Conservation (phyloP, 2,888 invertebrate genomes). For the Dryococelus australis region DNA sequence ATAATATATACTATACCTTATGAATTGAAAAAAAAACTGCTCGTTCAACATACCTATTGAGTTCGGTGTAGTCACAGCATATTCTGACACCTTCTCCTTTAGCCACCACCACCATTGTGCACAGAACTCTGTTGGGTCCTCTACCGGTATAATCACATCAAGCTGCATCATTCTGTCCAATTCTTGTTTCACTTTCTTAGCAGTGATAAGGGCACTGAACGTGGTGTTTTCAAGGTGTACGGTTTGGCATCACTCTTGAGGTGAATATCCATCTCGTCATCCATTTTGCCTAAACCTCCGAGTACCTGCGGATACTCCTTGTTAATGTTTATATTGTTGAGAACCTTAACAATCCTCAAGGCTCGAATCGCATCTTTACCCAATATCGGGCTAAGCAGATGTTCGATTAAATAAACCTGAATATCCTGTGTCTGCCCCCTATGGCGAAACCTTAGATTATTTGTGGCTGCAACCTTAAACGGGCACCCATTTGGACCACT, state of each 20-base stretch:
- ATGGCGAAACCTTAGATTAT: no score
- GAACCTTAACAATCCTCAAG: background rate
- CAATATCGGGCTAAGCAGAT: background rate
- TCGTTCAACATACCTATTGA: background rate
- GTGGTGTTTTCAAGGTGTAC: background rate
- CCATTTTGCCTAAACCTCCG: background rate
- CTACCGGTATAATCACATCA: no score
- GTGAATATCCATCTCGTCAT: background rate
- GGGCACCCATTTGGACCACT: no score
- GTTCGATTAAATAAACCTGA: background rate
- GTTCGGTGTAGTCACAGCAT: background rate
- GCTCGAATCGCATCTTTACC: background rate
- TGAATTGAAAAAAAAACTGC: background rate
- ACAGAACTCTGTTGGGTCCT: background rate
- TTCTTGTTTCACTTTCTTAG: background rate
- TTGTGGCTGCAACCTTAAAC: no score
- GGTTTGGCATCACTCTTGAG: background rate
- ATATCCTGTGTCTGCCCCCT: background rate
- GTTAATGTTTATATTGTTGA: background rate
- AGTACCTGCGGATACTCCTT: background rate
- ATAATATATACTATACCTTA: background rate
- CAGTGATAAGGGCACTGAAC: background rate
- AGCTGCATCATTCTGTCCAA: no score
- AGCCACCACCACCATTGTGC: background rate
- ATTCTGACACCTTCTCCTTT: background rate